Evolutionary conservation across 1,140 invertebrate species (phyloP).

Genomic region (Varroa destructor): DNA sequence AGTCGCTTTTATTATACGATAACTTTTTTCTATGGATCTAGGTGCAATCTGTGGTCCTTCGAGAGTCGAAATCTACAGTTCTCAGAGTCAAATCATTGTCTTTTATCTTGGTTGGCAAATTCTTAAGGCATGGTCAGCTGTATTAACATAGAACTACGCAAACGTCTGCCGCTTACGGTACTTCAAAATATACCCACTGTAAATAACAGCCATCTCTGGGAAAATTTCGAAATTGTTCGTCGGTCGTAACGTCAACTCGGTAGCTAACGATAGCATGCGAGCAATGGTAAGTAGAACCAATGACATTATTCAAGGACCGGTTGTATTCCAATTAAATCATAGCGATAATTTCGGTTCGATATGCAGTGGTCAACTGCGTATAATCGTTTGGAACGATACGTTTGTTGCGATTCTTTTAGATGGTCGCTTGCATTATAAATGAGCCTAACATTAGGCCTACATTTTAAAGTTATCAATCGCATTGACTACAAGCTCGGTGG

Average conservation of each 20-base stretch:
- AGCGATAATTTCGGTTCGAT: not conserved
- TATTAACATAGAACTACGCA: too few species aligned
- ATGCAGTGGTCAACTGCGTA: not conserved
- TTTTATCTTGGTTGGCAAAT: too few species aligned
- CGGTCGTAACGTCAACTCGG: not conserved
- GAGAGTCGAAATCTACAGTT: too few species aligned
- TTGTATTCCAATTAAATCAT: not conserved
- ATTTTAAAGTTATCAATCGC: not conserved
- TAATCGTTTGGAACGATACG: not conserved
- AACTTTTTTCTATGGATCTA: too few species aligned
- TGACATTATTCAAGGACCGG: constrained; percentile 3
- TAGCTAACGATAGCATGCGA: not conserved
- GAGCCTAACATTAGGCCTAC: not conserved
- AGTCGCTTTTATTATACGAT: constrained; percentile 63
- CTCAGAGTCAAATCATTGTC: too few species aligned
- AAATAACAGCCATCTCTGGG: not conserved
- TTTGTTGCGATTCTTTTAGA: not conserved
- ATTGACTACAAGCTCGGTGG: not conserved
- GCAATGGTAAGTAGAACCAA: not conserved
- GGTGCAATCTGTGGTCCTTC: too few species aligned
- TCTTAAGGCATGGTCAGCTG: too few species aligned
- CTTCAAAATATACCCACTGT: not conserved
- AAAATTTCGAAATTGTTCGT: not conserved
- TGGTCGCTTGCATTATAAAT: not conserved
- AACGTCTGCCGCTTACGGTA: too few species aligned